A percentile compares a stretch with the other conserved stretches of the same genome.
Conservation (phyloP, 2,797 vertebrate genomes). For the Limnodromus scolopaceus region DNA sequence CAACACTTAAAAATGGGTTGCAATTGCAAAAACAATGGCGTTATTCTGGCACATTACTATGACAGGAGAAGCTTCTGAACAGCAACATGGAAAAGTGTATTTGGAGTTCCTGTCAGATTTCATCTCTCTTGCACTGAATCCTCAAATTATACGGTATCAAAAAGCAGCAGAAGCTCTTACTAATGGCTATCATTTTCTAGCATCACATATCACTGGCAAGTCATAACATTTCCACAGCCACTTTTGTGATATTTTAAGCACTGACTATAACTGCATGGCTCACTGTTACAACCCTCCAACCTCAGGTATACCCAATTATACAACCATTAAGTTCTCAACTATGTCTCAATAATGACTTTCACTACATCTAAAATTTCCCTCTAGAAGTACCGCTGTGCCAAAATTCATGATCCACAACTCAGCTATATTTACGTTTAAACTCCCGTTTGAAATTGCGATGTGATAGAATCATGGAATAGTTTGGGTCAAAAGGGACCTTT, state of each 20-base stretch:
- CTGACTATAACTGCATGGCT: neutral
- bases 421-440: neutral
- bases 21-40: neutral
- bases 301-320: neutral
- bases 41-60: rapidly evolving
- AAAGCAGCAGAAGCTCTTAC: neutral
- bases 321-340: neutral
- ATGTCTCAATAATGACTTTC: neutral
- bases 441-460: neutral
- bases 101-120: neutral
- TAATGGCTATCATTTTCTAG: neutral
- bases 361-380: neutral
- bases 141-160: neutral
- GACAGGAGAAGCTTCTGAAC: neutral
- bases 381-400: neutral
- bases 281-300: neutral
- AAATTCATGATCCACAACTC: neutral
- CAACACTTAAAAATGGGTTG: neutral
- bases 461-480: neutral
- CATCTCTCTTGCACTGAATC: neutral
- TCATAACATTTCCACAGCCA: neutral
- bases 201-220: neutral
- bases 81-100: neutral
- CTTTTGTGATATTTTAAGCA: neutral
- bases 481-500: neutral